phyloP scores from a whole-genome alignment of 2,797 vertebrate genomes.

The Lagocephalus sceleratus region DNA sequence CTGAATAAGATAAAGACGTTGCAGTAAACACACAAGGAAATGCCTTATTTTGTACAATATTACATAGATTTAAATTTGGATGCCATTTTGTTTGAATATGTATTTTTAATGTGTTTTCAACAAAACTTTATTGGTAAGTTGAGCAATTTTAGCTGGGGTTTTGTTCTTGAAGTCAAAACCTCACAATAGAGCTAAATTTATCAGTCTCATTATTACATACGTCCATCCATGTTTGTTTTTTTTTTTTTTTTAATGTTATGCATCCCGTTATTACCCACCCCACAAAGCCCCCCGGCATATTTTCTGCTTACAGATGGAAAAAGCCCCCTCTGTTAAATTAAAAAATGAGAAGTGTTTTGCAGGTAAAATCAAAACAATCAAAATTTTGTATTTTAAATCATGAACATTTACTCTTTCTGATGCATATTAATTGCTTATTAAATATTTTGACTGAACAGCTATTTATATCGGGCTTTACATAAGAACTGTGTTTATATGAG shows the following conservation, averaged over 20 bases:
- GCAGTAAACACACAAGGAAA: slow-evolving; percentile 98
- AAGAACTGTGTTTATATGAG: slow-evolving; percentile 86
- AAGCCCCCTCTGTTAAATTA: slow-evolving; percentile 45
- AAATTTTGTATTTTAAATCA: slow-evolving; percentile 76
- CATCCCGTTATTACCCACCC: slow-evolving; percentile 25
- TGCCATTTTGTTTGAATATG: slow-evolving; percentile 82
- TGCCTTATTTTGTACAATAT: slow-evolving; percentile 99
- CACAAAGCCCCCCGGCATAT: slow-evolving; percentile 28
- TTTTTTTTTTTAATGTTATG: slow-evolving; percentile 34
- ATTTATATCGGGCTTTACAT: slow-evolving; percentile 94
- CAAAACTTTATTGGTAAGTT: slow-evolving; percentile 37
- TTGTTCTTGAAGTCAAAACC: slow-evolving; percentile 37
- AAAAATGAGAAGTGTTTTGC: slow-evolving; percentile 68
- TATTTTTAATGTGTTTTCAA: slow-evolving; percentile 69
- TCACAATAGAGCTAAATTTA: slow-evolving; percentile 47
- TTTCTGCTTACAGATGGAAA: slow-evolving; percentile 42
- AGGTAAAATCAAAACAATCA: slow-evolving; percentile 88
- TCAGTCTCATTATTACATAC: slow-evolving; percentile 39
- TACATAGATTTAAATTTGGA: slow-evolving; percentile 75
- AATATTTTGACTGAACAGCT: slow-evolving; percentile 91
- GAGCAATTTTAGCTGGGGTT: slow-evolving; percentile 33
- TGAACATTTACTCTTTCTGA: slow-evolving; percentile 86
- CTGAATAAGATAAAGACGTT: slow-evolving; percentile 80
- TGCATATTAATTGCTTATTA: slow-evolving; percentile 91
- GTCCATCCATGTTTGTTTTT: slow-evolving; percentile 47